Conservation (phyloP, 2,888 invertebrate genomes). For the Cantharis rufa region DNA sequence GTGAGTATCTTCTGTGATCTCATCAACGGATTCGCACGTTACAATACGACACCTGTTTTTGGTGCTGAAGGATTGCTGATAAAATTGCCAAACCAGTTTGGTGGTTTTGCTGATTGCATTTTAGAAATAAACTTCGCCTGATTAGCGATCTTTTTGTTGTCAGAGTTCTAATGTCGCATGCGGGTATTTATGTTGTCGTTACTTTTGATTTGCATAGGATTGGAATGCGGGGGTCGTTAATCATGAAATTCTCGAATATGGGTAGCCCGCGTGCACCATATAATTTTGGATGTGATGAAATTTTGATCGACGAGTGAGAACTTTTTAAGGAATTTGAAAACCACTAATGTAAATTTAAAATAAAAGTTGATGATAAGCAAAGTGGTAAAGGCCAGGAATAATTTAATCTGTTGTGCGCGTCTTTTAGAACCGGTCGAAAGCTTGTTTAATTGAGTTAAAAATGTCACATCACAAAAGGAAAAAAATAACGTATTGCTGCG, state of each 20-base stretch:
- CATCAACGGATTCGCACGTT: constrained; percentile 18
- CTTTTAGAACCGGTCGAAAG: constrained; percentile 26
- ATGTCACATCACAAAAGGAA: constrained; percentile 48
- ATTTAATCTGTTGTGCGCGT: background rate
- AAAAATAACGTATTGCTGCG: constrained; percentile 44
- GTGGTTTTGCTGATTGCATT: constrained; percentile 22
- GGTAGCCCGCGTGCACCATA: background rate
- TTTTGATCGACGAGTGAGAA: background rate
- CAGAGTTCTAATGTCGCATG: no score
- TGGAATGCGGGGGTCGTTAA: background rate
- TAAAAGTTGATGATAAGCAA: background rate
- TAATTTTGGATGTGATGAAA: background rate
- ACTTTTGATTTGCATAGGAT: background rate
- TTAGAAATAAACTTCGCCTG: constrained; percentile 16
- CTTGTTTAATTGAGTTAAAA: constrained; percentile 53
- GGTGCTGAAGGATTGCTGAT: constrained; percentile 23
- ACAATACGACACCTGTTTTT: constrained; percentile 33
- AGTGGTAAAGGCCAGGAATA: background rate
- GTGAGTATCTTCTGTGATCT: constrained; percentile 13
- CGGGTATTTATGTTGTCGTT: constrained; percentile 3
- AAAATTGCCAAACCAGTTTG: constrained; percentile 31
- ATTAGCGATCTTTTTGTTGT: background rate
- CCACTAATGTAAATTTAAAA: background rate
- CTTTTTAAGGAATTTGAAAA: background rate
- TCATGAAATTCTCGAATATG: background rate